Conservation (phyloP, 1,140 invertebrate genomes). For the Melanaphis sacchari region DNA sequence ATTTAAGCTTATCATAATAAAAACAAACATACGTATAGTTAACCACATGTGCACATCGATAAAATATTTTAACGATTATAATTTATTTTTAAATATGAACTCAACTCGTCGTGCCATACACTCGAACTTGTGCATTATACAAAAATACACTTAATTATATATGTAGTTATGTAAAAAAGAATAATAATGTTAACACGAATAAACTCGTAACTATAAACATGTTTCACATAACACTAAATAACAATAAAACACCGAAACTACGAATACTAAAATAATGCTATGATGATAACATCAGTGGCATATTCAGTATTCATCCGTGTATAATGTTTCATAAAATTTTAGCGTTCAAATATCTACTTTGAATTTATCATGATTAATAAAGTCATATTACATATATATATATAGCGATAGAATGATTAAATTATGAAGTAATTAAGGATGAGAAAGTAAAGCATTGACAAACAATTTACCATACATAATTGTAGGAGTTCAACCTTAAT, state of each 20-base stretch:
- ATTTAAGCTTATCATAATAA: neutral
- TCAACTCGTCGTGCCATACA: neutral
- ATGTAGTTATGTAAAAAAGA: neutral
- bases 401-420: neutral
- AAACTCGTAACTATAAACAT: neutral
- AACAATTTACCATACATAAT: neutral
- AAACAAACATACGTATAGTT: too few relatives aligned
- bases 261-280: neutral
- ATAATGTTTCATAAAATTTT: neutral
- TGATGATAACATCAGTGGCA: neutral
- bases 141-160: neutral
- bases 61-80: neutral
- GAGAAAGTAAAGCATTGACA: neutral
- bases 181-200: neutral
- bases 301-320: neutral
- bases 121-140: neutral
- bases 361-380: neutral
- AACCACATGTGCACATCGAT: neutral
- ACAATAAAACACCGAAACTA: neutral
- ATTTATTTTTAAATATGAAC: neutral
- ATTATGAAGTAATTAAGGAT: neutral
- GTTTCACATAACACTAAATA: neutral
- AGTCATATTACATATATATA: neutral
- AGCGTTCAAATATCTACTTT: neutral
- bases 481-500: neutral